Evolutionary conservation across 2,797 vertebrate genomes (phyloP), one percentile per base, ranked within the genome.

Genomic region (Podargus strigoides): DNA sequence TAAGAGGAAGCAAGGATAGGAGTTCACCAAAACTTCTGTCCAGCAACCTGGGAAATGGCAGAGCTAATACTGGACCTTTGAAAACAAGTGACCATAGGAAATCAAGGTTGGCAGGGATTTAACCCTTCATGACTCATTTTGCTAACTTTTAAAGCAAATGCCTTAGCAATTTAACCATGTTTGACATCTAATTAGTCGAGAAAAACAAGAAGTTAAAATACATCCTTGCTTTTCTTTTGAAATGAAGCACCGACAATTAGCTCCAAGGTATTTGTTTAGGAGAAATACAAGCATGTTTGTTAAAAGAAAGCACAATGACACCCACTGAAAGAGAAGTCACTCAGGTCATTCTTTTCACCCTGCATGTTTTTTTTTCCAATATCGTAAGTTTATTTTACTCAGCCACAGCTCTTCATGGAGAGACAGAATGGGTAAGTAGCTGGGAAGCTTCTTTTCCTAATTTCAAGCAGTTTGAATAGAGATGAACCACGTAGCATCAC

Each of bases 21-120:
- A 95, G 92, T 77, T 96, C 94, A 95, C 70, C 53, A 28, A 94
- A 97, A 96, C 92, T 95, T 97, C 91, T 95, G 90, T 96, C 95
- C 96, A 94, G 93, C 94, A 97, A 67, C 93, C 83, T 70, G 95
- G 97, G 97, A 97, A 97, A 96, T 75, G 97, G 97, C 91, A 96
- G 96, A 96, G 96, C 96, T 97, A 95, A 97, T 64, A 90, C 95
- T 74, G 87, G 94, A 97, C 96, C 96, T 97, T 97, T 98, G 97
- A 97, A 98, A 98, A 97, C 95, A 97, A 98, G 96, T 97, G 97
- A 97, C 97, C 97, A 97, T 97, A 97, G 98, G 97, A 98, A 98
- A 98, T 98, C 94, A 97, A 96, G 95, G 95, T 85, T 98, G 98
- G 97, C 97, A 97, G 97, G 97, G 97, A 97, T 97, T 98, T 98